phyloP scores from a whole-genome alignment of 2,113 vertebrate genomes.

The Eubucco bourcierii region DNA sequence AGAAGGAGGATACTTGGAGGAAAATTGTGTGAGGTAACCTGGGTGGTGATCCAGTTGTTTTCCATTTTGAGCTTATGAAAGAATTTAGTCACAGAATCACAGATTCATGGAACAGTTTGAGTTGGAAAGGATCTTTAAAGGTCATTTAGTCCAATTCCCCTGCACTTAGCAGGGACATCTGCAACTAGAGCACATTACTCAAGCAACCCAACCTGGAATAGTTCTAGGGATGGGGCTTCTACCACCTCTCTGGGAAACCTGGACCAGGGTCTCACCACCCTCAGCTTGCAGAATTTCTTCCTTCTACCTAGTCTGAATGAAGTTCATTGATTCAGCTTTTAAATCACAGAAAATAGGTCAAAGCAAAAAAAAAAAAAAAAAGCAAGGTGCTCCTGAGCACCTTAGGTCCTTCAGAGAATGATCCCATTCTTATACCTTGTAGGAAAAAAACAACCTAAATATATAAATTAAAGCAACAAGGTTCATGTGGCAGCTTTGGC shows the following conservation, averaged over 20 bases:
- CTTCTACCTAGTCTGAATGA: not conserved
- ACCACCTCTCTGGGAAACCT: too few relatives aligned
- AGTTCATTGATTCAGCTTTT: not conserved
- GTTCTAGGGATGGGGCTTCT: too few relatives aligned
- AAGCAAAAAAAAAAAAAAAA: not conserved
- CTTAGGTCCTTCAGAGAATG: not conserved
- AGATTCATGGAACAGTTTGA: too few relatives aligned
- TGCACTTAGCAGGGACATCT: too few relatives aligned
- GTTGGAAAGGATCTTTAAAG: too few relatives aligned
- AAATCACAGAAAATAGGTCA: not conserved
- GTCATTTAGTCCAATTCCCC: too few relatives aligned
- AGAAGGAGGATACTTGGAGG: not conserved
- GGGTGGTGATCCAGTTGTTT: not conserved
- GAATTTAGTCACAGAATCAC: not conserved
- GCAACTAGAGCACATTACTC: too few relatives aligned
- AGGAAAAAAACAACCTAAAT: not conserved
- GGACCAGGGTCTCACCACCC: too few relatives aligned
- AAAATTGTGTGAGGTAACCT: not conserved
- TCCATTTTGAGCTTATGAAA: not conserved
- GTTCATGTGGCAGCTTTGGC: not conserved
- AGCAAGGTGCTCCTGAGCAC: not conserved
- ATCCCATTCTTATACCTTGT: fast-evolving
- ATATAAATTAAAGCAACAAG: not conserved
- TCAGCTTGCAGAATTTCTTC: too few relatives aligned
- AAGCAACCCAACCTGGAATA: too few relatives aligned